A percentile compares a stretch with the other conserved stretches of the same genome.
These are phyloP conservation scores for Pseudopodoces humilis DNA, from an alignment of 2,113 vertebrate species.

Conservation along the genomic window DNA sequence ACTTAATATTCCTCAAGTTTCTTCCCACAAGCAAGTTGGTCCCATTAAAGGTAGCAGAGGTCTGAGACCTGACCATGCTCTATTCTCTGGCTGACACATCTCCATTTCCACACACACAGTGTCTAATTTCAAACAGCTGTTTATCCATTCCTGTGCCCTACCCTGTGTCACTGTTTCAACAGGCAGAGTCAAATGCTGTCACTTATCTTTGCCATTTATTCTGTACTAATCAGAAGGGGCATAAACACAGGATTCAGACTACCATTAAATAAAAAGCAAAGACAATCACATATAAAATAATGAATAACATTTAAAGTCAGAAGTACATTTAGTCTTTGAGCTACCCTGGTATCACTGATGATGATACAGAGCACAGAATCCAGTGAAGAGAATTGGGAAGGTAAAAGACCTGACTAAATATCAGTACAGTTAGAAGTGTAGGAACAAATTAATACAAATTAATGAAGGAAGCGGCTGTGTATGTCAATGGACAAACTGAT, in stretches of 20 bases:
- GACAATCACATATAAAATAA: not conserved
- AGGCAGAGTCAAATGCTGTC: slow-evolving; percentile 30
- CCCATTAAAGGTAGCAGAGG: slow-evolving; percentile 34
- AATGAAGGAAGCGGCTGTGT: not conserved
- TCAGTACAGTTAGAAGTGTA: not conserved
- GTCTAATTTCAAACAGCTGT: slow-evolving; percentile 41
- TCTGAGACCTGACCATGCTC: not conserved
- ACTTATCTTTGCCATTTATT: not conserved
- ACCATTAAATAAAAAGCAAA: not conserved
- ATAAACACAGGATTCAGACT: not conserved
- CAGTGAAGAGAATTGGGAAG: not conserved
- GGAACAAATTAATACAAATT: not conserved
- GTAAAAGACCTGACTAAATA: not conserved
- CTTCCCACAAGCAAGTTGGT: not conserved
- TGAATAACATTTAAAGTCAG: not conserved
- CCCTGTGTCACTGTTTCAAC: not conserved
- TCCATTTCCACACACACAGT: not conserved
- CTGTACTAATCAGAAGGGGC: not conserved
- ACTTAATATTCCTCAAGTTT: not conserved
- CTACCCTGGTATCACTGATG: not conserved
- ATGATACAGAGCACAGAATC: not conserved
- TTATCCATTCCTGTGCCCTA: slow-evolving; percentile 12
- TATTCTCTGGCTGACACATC: not conserved
- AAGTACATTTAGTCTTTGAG: not conserved
- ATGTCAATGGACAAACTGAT: not conserved